phyloP scores from a whole-genome alignment of 2,888 invertebrate genomes.

The Stenoptilia bipunctidactyla region DNA sequence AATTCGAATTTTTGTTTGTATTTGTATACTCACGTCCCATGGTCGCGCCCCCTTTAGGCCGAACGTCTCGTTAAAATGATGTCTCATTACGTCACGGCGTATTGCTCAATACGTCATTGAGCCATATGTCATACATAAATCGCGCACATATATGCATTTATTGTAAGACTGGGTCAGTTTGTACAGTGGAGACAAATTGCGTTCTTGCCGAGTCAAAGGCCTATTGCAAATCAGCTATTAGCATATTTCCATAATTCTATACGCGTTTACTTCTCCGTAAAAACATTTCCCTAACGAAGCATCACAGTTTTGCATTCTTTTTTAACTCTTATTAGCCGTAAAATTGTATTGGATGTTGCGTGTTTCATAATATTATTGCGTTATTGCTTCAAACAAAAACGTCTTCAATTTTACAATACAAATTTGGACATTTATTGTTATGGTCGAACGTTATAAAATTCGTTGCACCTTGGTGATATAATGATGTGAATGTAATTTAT shows the following conservation, averaged over 20 bases:
- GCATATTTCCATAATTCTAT: background rate
- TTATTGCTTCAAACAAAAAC: no score
- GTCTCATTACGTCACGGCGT: slow-evolving; percentile 24
- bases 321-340: no score
- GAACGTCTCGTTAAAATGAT: background rate
- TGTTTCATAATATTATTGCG: no score
- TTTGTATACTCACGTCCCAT: background rate
- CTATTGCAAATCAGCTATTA: background rate
- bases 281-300: no score
- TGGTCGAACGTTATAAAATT: no score
- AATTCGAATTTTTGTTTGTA: background rate
- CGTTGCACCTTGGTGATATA: no score
- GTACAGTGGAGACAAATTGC: slow-evolving; percentile 9
- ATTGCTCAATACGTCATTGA: slow-evolving; percentile 36
- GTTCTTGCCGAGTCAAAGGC: background rate
- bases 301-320: no score
- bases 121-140: slow-evolving; percentile 28
- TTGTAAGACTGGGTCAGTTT: slow-evolving; percentile 31
- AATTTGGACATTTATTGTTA: no score
- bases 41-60: background rate
- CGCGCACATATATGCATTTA: slow-evolving; percentile 16
- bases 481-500: no score
- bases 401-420: no score
- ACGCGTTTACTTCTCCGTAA: no score
- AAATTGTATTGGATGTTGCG: no score